Evolutionary conservation across 2,113 vertebrate genomes (phyloP), one percentile per base, ranked within the genome.

Genomic region (Forbesichthys agassizii): DNA sequence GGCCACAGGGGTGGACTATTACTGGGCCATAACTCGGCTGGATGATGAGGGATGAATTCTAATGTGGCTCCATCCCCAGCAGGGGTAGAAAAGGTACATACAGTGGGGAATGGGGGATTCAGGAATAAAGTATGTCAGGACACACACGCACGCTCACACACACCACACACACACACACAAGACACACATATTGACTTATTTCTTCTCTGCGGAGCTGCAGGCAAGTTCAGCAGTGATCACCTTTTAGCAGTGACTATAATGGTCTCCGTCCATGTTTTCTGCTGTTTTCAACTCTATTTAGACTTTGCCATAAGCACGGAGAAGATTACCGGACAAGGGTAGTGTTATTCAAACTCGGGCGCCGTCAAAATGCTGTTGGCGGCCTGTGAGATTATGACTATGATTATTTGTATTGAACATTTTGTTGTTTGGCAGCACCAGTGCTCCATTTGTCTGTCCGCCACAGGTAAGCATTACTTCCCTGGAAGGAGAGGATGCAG

Each of bases 1-100:
- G 84, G 83, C 82, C 84, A 88, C 77, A 83, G 85, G 78, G 76
- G 74, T 82, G 69, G 85, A 88, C 82, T 86, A 88, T 91, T 92
- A 90, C 86, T 84, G 80, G 86, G 84, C 88, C 88, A 90, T 92
- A 88, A 89, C 88, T 87, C 74, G 74, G 78, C 74, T 64, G 79
- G 82, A 81, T 84, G 87, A 89, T 86, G 84, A 84, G 89, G 77
- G 78, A 75, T 84, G 84, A 89, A 89, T 89, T 84, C 80, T 89
- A 90, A 88, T 89, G 87, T 72, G 75, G 77, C 76, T 78, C 71
- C 66, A 81, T 81, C 86, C 81, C 73, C 67, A 66, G 78, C 62
- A 69, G 75, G 56, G 73, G 77, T 56, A 42, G 64, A 60, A 76
- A 66, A 20, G 78, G 69, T 83, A 81, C 73, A 73, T 70, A 75